Evolutionary conservation across 2,888 invertebrate species (phyloP).

Genomic region (Druceiella hillmani): DNA sequence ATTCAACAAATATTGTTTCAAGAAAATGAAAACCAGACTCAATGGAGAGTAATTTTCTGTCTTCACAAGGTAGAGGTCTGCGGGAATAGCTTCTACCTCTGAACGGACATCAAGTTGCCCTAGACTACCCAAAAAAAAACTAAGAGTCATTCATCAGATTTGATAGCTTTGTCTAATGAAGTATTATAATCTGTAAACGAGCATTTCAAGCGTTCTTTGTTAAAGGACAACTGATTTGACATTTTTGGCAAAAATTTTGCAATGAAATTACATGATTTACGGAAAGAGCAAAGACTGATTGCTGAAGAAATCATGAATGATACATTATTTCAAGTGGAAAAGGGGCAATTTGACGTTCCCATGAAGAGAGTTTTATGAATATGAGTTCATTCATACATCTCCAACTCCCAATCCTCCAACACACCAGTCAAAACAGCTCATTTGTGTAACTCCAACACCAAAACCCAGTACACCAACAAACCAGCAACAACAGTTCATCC

Average conservation of each 20-base stretch:
- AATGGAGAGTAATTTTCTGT: no score
- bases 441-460: constrained; percentile 1
- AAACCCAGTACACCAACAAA: background rate
- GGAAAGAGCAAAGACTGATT: constrained; percentile 3
- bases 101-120: background rate
- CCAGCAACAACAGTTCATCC: background rate
- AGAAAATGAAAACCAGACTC: background rate
- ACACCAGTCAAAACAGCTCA: background rate
- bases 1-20: background rate
- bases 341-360: background rate
- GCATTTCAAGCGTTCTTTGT: constrained; percentile 2
- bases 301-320: background rate
- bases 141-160: no score
- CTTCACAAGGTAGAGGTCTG: background rate
- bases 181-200: background rate
- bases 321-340: background rate
- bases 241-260: no score
- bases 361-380: background rate
- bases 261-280: no score
- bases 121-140: background rate
- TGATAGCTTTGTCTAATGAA: background rate
- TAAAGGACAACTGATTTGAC: no score
- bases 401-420: background rate
- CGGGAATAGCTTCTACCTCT: constrained; percentile 1
- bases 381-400: background rate